Base-by-base conservation (phyloP, 92 coral and sea anemone species). In the Epizoanthus scotinus region DNA sequence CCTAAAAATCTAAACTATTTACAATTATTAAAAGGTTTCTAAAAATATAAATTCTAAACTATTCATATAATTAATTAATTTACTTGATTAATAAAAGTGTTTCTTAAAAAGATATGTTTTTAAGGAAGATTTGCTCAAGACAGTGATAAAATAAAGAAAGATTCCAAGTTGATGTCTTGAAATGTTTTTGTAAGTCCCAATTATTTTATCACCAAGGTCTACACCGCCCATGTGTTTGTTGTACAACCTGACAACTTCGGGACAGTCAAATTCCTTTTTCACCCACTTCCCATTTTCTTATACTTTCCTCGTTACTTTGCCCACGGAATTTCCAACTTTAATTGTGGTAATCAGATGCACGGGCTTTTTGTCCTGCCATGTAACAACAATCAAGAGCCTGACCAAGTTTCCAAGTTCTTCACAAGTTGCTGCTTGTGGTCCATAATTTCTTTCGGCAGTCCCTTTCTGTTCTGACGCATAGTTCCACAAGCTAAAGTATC, bases 351-450 rank as follows among this genome's bases (percentile, higher is more conserved):
- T 22, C 13, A 83, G 2, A 26, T 59, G 71, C 34, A 84, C 85
- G 6, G 82, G 91, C 66, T 82, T 82, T 62, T 31, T 79, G 67
- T 87, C 91, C 68, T 87, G 78, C 87, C 91, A 87, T n/a, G 87
- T 84, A 19, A n/a, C n/a, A n/a, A n/a, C n/a, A n/a, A n/a, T n/a
- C 60, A 24, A 81, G 40, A 34, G 81, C 36, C 27, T 55, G 49
- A 42, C 65, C 86, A 24, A 70, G 49, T 8, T 34, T 68, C 49
- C 66, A 70, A 34, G 1, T 38, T 57, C 40, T 81, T 81, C 6
- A 85, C 77, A 57, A 8, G 24, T 34, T 63, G 31, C 29, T 28
- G 69, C 70, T 67, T 83, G 27, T 71, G 50, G 56, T 89, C 84
- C 61, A 55, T 81, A 8, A 84, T 54, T 40, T 74, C 84, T 42